Evolutionary conservation across 2,113 vertebrate genomes (phyloP), one percentile per base, ranked within the genome.

Genomic region (Taxidea taxus): DNA sequence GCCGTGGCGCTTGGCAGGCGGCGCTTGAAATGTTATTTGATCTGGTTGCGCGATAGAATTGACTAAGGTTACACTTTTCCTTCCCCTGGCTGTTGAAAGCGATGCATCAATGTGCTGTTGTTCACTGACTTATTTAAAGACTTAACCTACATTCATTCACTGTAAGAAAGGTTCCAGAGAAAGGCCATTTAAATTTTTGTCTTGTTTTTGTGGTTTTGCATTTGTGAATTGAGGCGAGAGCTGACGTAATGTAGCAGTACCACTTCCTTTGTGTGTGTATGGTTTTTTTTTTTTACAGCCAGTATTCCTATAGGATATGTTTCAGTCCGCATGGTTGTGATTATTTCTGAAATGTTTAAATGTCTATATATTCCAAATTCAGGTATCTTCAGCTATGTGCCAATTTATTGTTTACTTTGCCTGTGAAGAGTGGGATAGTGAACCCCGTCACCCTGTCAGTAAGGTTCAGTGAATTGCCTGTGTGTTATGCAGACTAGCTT

Each of bases 11-110:
- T 99, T 99, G 99, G 99, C 99, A 98, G 98, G 98, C 98, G 96
- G 97, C 90, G 98, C 98, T 97, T 96, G 98, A 98, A 98, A 98
- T 98, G 99, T 98, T 99, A 98, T 98, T 99, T 99, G 99, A 99
- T 99, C 99, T 99, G 98, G 96, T 98, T 97, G 98, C 98, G 12
- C 89, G 99, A 99, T 98, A 98, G 99, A 99, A 98, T 98, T 98
- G 97, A 87, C 98, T 97, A 94, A 98, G 98, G 98, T 99, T 99
- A 98, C 98, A 97, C 98, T 97, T 89, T 97, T 98, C 39, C 86
- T 82, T 74, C 68, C 87, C 97, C 96, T 13, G 98, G 98, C 98
- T 98, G 96, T 96, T 98, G 97, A 95, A 98, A 97, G 96, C 95
- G 97, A 98, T 98, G 98, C 96, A 96, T 98, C 98, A 97, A 92